Evolutionary conservation across 2,888 invertebrate genomes (phyloP).

Genomic region (Sylvicola cinctus): DNA sequence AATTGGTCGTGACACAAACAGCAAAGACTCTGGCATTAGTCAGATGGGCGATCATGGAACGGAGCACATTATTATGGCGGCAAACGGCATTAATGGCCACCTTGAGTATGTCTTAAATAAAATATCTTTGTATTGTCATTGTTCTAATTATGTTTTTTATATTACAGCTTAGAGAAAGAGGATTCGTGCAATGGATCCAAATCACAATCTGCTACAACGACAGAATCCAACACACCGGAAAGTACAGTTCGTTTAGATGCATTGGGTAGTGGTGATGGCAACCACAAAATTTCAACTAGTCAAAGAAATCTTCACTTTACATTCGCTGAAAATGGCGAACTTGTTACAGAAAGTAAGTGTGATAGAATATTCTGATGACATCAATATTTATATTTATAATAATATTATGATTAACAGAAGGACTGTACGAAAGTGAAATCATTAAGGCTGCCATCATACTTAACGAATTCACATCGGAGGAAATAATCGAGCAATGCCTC

Average conservation of each 20-base stretch:
- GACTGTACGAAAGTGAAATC: constrained; percentile 26
- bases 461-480: constrained; percentile 17
- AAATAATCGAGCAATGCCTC: constrained; percentile 23
- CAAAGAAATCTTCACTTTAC: constrained; percentile 29
- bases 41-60: constrained; percentile 48
- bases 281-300: constrained; percentile 10
- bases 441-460: constrained; percentile 23
- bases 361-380: no score
- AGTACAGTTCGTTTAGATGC: constrained; percentile 23
- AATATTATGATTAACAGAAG: constrained; percentile 10
- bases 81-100: constrained; percentile 37
- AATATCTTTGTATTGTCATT: no score
- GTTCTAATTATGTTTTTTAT: no score
- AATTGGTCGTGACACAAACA: constrained; percentile 46
- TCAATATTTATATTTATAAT: no score
- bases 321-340: constrained; percentile 32
- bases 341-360: constrained; percentile 34
- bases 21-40: constrained; percentile 76
- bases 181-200: constrained; percentile 25
- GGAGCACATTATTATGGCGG: constrained; percentile 13
- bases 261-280: constrained; percentile 12
- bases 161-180: constrained; percentile 19
- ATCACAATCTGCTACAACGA: constrained; percentile 27
- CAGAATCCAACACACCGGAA: constrained; percentile 28
- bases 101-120: constrained; percentile 12